Evolutionary conservation across 2,888 invertebrate genomes (phyloP).

Genomic region (Pristionchus japonicus): DNA sequence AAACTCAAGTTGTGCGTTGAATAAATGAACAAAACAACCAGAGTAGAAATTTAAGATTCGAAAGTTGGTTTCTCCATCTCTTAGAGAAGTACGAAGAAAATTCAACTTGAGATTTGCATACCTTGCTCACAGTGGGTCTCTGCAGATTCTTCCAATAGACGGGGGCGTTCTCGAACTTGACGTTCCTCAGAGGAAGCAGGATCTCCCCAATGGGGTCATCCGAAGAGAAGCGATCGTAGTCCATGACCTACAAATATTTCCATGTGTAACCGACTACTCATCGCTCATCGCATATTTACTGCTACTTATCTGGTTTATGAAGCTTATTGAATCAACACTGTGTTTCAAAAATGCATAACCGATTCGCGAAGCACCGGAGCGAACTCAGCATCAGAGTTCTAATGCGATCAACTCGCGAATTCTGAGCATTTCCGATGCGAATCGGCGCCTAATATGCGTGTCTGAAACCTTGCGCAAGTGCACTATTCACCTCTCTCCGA

Average conservation of each 20-base stretch:
- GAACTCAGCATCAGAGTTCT: neutral
- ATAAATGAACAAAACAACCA: no score
- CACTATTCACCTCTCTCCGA: neutral
- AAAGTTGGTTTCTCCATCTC: neutral
- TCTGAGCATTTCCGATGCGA: neutral
- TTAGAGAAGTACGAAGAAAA: no score
- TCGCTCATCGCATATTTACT: neutral
- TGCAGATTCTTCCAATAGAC: slow-evolving; percentile 75
- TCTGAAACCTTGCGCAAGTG: neutral
- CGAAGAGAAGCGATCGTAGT: slow-evolving; percentile 73
- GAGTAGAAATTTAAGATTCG: no score
- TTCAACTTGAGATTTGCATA: no score
- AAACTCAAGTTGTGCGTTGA: neutral
- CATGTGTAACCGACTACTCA: no score
- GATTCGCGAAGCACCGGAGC: neutral
- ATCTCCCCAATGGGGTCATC: slow-evolving; percentile 75
- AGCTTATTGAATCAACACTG: neutral
- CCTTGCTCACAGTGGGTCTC: slow-evolving; percentile 71
- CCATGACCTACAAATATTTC: slow-evolving; percentile 64
- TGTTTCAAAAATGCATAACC: neutral
- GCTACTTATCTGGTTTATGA: neutral
- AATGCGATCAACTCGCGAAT: neutral
- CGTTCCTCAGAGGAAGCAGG: slow-evolving; percentile 71
- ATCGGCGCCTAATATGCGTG: neutral
- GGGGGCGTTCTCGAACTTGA: slow-evolving; percentile 73